Conservation (phyloP, 2,113 vertebrate genomes). For the Triplophysa siluroides region DNA sequence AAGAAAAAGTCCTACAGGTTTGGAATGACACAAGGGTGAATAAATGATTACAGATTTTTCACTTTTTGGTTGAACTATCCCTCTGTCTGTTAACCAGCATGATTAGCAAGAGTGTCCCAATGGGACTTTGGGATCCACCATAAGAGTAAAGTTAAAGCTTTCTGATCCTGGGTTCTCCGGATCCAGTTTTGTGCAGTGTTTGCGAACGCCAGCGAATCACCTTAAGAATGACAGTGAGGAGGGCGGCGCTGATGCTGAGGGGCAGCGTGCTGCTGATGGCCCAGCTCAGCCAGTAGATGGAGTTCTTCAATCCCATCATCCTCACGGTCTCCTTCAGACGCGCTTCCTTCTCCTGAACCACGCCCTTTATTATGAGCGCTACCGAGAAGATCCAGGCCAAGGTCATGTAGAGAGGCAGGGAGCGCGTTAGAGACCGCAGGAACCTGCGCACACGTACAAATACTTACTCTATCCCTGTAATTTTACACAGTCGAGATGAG, state of each 20-base stretch:
- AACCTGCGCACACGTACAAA: conserved; percentile 78
- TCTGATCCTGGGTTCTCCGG: conserved; percentile 27
- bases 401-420: conserved; percentile 92
- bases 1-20: no score
- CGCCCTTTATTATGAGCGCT: conserved; percentile 89
- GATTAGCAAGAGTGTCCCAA: no score
- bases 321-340: conserved; percentile 92
- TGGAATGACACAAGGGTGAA: no score
- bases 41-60: no score
- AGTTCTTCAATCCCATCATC: conserved; percentile 88
- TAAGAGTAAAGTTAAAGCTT: not conserved
- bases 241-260: conserved; percentile 82
- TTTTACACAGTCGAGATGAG: not conserved
- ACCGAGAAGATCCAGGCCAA: conserved; percentile 97
- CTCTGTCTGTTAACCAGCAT: no score
- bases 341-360: conserved; percentile 93
- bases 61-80: no score
- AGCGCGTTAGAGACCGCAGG: conserved; percentile 82
- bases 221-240: conserved; percentile 89
- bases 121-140: conserved; percentile 1
- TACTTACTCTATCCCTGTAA: not conserved
- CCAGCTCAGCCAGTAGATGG: conserved; percentile 96
- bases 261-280: conserved; percentile 85
- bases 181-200: conserved; percentile 19
- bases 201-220: conserved; percentile 75